Base-by-base conservation (phyloP, 2,888 invertebrate species). In the Anarsia innoxiella region DNA sequence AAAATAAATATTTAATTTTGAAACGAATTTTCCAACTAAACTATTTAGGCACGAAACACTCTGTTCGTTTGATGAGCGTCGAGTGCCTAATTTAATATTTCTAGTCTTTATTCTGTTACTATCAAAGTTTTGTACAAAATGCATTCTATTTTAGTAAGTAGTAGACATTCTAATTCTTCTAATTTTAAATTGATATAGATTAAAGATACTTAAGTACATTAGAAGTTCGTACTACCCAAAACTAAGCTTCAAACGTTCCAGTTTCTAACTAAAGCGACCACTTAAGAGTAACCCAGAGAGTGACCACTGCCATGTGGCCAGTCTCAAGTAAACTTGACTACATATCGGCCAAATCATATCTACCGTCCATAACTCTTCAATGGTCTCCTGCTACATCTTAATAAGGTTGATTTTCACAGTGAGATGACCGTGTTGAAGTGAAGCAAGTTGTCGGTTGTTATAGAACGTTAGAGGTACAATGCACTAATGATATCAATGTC, bases 401-500 rank as follows among this genome's bases (percentile, higher is more conserved):
- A n/a, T 12, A 28, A 28, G 12, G 13, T 28, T 12, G 28, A 28
- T 12, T 2, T 35, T 28, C n/a, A n/a, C 12, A 10, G 1, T 10
- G 34, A 10, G 5, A 26, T 2, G 13, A 4, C 12, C 2, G 23
- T 10, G 10, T 5, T 12, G 35, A 28, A 12, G 23, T n/a, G 10
- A 15, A 2, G 26, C 16, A 44, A 30, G 42, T 55, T 49, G 54
- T 48, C 41, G 46, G 40, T 42, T 64, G 59, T 12, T 16, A 28
- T 66, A 66, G 69, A 61, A 67, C 67, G 68, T 69, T 66, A 63
- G 64, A 66, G 70, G 77, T 58, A 78, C 76, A 78, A 78, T 79
- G 73, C 71, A 79, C 79, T 84, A 83, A 84, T 79, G 70, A 79
- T 76, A 83, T 84, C 82, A 83, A 72, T 66, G 70, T 79, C 82